A percentile compares a stretch with the other conserved stretches of the same genome.
These are phyloP conservation scores for Priocnemis perturbator DNA, from an alignment of 2,888 invertebrate species.

Conservation along the genomic window DNA sequence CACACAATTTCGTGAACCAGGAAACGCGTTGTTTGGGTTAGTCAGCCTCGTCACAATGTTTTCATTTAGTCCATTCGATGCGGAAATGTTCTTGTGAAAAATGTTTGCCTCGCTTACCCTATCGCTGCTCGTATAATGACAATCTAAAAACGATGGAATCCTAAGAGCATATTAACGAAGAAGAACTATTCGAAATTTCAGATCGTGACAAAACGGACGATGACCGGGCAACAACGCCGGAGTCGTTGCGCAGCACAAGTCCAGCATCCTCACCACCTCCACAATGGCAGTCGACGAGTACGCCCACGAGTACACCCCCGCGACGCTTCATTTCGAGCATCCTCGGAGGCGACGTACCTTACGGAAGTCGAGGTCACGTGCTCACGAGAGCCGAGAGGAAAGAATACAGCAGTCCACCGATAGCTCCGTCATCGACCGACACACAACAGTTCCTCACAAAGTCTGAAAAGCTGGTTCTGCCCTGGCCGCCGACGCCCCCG, in stretches of 20 bases:
- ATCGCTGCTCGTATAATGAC: no score
- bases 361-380: slow-evolving; percentile 87
- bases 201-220: slow-evolving; percentile 74
- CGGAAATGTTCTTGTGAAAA: background rate
- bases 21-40: no score
- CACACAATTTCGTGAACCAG: background rate
- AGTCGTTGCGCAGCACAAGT: slow-evolving; percentile 68
- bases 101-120: no score
- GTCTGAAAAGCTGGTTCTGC: slow-evolving; percentile 69
- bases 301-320: slow-evolving; percentile 72
- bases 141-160: no score
- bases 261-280: slow-evolving; percentile 70
- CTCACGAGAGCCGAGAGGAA: slow-evolving; percentile 89
- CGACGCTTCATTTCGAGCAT: slow-evolving; percentile 87
- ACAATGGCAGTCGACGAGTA: slow-evolving; percentile 61
- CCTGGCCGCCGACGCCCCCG: slow-evolving; percentile 78
- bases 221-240: slow-evolving; percentile 71
- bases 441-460: slow-evolving; percentile 81
- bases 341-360: slow-evolving; percentile 87
- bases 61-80: background rate
- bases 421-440: slow-evolving; percentile 75
- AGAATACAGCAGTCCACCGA: slow-evolving; percentile 80
- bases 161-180: no score
- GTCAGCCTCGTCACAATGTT: no score
- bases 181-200: slow-evolving; percentile 46